Conservation (phyloP, 2,797 vertebrate species). For the Moxostoma hubbsi region DNA sequence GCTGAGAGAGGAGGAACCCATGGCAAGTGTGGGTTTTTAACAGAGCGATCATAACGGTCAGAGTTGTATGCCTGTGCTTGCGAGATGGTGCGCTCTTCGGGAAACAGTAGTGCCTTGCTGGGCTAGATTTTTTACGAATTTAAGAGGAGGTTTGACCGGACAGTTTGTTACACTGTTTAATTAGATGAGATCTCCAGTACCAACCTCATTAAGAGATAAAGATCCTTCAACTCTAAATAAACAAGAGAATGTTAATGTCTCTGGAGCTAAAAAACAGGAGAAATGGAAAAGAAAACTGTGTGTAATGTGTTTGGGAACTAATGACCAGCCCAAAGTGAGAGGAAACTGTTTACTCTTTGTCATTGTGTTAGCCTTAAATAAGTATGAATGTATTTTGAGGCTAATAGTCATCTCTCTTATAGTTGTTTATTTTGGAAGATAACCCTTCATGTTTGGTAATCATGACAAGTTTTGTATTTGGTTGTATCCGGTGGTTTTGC, state of each 20-base stretch:
- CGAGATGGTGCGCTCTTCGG: not conserved
- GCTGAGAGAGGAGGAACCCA: slow-evolving; percentile 26
- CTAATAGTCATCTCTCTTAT: slow-evolving; percentile 5
- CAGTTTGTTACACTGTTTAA: slow-evolving; percentile 12
- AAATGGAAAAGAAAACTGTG: slow-evolving; percentile 3
- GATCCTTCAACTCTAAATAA: slow-evolving; percentile 33
- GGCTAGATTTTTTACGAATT: slow-evolving; percentile 5
- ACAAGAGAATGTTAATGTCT: slow-evolving; percentile 9
- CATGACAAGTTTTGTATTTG: slow-evolving; percentile 30
- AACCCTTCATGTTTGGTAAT: slow-evolving; percentile 36
- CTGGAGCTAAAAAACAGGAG: not conserved
- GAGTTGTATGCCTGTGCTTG: slow-evolving; percentile 25
- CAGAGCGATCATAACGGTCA: not conserved
- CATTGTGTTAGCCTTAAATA: slow-evolving; percentile 11
- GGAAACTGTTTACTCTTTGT: slow-evolving; percentile 11
- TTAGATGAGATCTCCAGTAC: slow-evolving; percentile 25
- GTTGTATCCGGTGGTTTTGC: slow-evolving; percentile 36
- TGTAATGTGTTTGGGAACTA: not conserved
- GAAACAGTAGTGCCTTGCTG: slow-evolving; percentile 31
- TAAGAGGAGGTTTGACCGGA: slow-evolving; percentile 14
- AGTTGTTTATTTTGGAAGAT: slow-evolving; percentile 18
- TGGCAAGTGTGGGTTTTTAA: not conserved
- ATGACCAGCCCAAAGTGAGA: slow-evolving; percentile 30
- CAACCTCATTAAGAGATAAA: slow-evolving; percentile 39
- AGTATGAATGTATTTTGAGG: slow-evolving; percentile 1